Conservation (phyloP, 2,797 vertebrate species). For the Malacoraja senta region DNA sequence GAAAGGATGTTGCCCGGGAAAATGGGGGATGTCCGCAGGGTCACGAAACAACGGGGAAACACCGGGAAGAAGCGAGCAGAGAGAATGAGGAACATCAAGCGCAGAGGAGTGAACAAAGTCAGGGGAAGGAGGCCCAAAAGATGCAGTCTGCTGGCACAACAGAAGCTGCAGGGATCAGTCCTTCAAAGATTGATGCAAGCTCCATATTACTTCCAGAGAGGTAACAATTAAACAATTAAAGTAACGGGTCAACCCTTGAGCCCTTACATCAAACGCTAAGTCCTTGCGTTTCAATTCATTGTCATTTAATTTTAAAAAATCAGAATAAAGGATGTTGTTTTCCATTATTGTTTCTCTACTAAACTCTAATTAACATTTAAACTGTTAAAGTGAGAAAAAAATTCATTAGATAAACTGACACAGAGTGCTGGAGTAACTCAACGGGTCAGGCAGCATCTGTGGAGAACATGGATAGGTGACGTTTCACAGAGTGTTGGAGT, state of each 20-base stretch:
- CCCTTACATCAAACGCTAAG: too few species aligned
- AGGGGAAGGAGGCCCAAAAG: slow-evolving; percentile 32
- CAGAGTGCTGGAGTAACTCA: too few species aligned
- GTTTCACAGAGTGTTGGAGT: too few species aligned
- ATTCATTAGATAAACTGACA: too few species aligned
- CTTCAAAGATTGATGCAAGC: slow-evolving; percentile 25
- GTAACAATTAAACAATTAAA: slow-evolving; percentile 15
- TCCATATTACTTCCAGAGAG: neutral
- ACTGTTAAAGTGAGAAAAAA: neutral
- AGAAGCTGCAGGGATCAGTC: slow-evolving; percentile 13
- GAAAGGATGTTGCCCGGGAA: slow-evolving; percentile 47
- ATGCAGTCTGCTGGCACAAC: neutral
- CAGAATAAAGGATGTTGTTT: too few species aligned
- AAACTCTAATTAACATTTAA: neutral
- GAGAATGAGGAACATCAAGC: neutral
- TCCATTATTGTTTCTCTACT: too few species aligned
- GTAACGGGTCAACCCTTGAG: neutral
- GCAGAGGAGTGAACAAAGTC: neutral
- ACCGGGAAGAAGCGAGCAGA: slow-evolving; percentile 21
- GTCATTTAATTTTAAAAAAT: too few species aligned
- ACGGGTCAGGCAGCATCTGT: too few species aligned
- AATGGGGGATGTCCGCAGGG: slow-evolving; percentile 46
- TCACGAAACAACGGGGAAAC: slow-evolving; percentile 47
- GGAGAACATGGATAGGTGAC: too few species aligned
- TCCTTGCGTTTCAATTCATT: neutral